phyloP scores from a whole-genome alignment of 2,113 vertebrate genomes.

The Puffinus mauretanicus region DNA sequence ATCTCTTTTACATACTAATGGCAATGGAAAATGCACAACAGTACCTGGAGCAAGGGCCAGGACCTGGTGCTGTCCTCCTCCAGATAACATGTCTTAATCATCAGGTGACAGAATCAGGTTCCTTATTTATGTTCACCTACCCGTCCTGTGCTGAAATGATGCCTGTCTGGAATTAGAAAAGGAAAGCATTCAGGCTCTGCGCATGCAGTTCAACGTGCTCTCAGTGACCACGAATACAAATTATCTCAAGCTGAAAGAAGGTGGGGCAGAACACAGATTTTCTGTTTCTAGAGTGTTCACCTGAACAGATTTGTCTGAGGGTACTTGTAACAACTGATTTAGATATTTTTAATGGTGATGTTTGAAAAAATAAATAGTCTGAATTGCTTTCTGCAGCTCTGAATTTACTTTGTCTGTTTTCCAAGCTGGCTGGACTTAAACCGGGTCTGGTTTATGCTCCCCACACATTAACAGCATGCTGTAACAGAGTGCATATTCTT shows the following conservation, averaged over 20 bases:
- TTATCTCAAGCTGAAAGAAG: not conserved
- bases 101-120: not conserved
- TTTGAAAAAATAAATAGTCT: not conserved
- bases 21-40: not conserved
- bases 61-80: not conserved
- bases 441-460: not conserved
- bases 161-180: not conserved
- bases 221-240: not conserved
- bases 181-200: not conserved
- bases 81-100: not conserved
- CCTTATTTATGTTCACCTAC: not conserved
- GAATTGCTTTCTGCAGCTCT: not conserved
- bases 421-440: not conserved
- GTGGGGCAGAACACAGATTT: not conserved
- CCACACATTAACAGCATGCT: not conserved
- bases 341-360: not conserved
- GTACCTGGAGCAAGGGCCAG: not conserved
- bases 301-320: not conserved
- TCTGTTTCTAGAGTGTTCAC: not conserved
- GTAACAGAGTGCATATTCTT: not conserved
- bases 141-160: not conserved
- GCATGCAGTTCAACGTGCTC: accelerated
- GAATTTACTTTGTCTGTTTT: not conserved
- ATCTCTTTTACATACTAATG: not conserved
- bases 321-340: not conserved